Evolutionary conservation across 1,140 invertebrate genomes (phyloP).

Genomic region (Schlechtendalia chinensis): DNA sequence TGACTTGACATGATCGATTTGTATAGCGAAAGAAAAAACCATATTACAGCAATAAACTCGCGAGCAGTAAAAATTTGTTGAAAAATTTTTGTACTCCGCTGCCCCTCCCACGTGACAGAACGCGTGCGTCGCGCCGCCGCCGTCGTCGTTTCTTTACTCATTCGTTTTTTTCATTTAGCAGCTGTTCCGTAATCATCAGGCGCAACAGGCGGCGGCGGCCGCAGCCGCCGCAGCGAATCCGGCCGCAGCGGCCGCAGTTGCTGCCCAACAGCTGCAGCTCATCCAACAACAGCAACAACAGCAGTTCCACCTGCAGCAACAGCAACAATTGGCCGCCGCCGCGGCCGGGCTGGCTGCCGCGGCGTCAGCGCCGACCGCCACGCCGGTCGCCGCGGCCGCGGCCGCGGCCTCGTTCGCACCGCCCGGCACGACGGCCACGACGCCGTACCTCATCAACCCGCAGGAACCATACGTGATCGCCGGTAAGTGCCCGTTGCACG

Average conservation of each 20-base stretch:
- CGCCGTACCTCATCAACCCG: constrained; percentile 86
- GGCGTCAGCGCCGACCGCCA: constrained; percentile 59
- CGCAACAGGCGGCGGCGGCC: constrained; percentile 47
- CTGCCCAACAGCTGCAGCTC: constrained; percentile 62
- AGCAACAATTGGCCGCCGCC: constrained; percentile 63
- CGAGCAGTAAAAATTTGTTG: no score
- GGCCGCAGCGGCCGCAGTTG: constrained; percentile 58
- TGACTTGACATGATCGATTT: no score
- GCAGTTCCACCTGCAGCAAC: constrained; percentile 64
- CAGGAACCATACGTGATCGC: constrained; percentile 67
- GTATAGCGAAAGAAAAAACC: no score
- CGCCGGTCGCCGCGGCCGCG: constrained; percentile 63
- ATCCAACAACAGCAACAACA: constrained; percentile 69
- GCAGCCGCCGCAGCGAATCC: constrained; percentile 53
- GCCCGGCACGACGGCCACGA: constrained; percentile 62
- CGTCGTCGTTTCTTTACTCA: background rate
- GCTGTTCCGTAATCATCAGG: constrained; percentile 75
- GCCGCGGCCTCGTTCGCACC: constrained; percentile 55
- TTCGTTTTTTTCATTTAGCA: constrained; percentile 64
- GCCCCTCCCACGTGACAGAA: no score
- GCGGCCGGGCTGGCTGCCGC: constrained; percentile 54
- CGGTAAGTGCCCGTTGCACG: constrained; percentile 55
- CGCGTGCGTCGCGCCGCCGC: no score
- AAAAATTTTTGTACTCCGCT: background rate
- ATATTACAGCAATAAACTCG: no score